Conservation (phyloP, 2,113 vertebrate genomes). For the Mionectes macconnelli region DNA sequence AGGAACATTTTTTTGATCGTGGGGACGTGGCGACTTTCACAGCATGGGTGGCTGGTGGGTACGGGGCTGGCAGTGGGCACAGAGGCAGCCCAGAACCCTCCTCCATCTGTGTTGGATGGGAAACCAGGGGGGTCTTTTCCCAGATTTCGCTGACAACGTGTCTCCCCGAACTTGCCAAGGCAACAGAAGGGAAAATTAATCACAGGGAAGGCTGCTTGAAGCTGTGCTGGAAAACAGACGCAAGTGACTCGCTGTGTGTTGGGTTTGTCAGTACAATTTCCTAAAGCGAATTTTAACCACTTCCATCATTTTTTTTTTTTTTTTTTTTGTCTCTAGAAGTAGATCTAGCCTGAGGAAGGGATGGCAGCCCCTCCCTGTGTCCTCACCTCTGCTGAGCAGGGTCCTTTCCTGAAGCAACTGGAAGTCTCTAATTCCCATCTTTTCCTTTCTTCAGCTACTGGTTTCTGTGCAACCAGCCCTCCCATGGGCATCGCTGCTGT, state of each 20-base stretch:
- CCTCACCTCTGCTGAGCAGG: neutral
- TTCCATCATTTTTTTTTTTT: neutral
- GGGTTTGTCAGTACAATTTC: neutral
- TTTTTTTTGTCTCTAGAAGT: neutral
- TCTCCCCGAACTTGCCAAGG: slow-evolving; percentile 17
- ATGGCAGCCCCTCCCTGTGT: fast-evolving
- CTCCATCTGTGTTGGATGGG: neutral
- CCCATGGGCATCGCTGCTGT: fast-evolving
- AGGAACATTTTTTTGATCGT: neutral
- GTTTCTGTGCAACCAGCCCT: neutral
- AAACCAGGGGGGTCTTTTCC: neutral
- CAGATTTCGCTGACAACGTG: neutral
- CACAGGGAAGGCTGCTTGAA: neutral
- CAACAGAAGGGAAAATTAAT: slow-evolving; percentile 41
- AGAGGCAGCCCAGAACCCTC: neutral
- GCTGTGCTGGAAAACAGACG: neutral
- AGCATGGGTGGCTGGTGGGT: neutral
- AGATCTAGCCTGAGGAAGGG: neutral
- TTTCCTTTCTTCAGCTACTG: neutral
- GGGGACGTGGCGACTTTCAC: fast-evolving
- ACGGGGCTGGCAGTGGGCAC: neutral
- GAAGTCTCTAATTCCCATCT: neutral
- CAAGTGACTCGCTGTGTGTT: neutral
- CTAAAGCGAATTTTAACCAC: neutral
- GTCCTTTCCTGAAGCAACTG: neutral